phyloP scores from a whole-genome alignment of 2,797 vertebrate genomes.

The Tangara arthus region DNA sequence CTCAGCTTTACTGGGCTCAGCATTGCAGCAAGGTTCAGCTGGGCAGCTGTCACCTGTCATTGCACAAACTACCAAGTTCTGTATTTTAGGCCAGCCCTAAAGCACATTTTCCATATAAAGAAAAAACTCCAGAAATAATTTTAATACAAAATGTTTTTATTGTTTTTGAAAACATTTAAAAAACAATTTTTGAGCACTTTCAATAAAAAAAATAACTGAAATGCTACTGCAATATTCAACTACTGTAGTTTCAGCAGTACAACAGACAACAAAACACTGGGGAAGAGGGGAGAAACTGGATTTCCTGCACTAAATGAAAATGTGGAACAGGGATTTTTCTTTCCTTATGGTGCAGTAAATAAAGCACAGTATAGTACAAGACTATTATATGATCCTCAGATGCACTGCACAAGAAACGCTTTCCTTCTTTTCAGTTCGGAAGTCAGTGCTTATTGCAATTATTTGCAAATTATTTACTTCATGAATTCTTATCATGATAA shows the following conservation, averaged over 20 bases:
- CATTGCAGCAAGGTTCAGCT: background rate
- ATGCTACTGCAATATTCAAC: slow-evolving; percentile 96
- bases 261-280: slow-evolving; percentile 86
- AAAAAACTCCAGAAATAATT: slow-evolving; percentile 38
- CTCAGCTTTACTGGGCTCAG: background rate
- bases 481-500: slow-evolving; percentile 85
- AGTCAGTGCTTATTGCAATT: slow-evolving; percentile 87
- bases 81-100: background rate
- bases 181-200: slow-evolving; percentile 94
- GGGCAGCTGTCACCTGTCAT: background rate
- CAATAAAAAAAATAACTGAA: slow-evolving; percentile 92
- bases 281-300: slow-evolving; percentile 77
- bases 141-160: slow-evolving; percentile 92
- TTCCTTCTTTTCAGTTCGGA: slow-evolving; percentile 88
- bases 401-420: slow-evolving; percentile 85
- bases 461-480: slow-evolving; percentile 83
- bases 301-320: slow-evolving; percentile 91
- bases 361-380: slow-evolving; percentile 85
- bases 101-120: background rate
- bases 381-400: slow-evolving; percentile 88
- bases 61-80: accelerated
- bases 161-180: slow-evolving; percentile 95
- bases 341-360: slow-evolving; percentile 84
- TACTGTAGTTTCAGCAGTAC: slow-evolving; percentile 95
- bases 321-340: slow-evolving; percentile 81